Percentiles rank a stretch among this genome's conserved stretches.
Evolutionary conservation across 1,140 invertebrate species (phyloP).

Genomic region (Idris sp.): DNA sequence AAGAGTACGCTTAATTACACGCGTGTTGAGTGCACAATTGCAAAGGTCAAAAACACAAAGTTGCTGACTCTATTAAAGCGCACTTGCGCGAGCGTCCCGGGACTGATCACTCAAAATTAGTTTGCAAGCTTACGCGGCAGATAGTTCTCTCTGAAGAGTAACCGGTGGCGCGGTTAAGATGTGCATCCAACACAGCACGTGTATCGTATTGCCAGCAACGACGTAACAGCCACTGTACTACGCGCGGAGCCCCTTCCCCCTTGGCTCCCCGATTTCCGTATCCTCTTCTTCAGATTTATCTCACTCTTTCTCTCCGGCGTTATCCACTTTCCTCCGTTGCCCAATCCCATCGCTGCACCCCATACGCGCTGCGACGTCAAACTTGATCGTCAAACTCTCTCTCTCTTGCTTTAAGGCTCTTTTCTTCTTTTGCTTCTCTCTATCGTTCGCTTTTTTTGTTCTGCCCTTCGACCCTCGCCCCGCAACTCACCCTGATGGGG

Average conservation of each 20-base stretch:
- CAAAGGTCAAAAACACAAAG: conserved; percentile 55
- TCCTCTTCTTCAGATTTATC: conserved; percentile 58
- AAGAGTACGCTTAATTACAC: conserved; percentile 44
- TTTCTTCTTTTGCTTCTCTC: conserved; percentile 20
- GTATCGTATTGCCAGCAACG: conserved; percentile 58
- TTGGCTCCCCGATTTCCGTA: conserved; percentile 33
- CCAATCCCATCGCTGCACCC: conserved; percentile 46
- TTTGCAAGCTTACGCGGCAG: conserved; percentile 27
- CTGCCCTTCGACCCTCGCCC: conserved; percentile 9
- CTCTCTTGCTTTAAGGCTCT: neutral
- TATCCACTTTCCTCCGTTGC: conserved; percentile 59
- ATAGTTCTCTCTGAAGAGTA: conserved; percentile 6
- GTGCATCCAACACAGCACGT: conserved; percentile 55
- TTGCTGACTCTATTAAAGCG: conserved; percentile 48
- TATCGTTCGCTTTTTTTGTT: conserved; percentile 11
- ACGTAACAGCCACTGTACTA: conserved; percentile 63
- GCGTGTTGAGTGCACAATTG: conserved; percentile 16
- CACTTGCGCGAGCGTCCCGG: conserved; percentile 36
- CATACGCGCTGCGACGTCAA: conserved; percentile 37
- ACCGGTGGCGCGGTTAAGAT: conserved; percentile 42
- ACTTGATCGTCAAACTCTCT: conserved; percentile 47
- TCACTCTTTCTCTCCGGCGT: conserved; percentile 38
- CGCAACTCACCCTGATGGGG: conserved; percentile 17
- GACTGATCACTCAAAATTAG: conserved; percentile 44
- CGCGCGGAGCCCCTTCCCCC: conserved; percentile 40